A percentile compares a stretch with the other conserved stretches of the same genome.
Conservation (phyloP, 92 coral and sea anemone species). For the Paramuricea clavata region DNA sequence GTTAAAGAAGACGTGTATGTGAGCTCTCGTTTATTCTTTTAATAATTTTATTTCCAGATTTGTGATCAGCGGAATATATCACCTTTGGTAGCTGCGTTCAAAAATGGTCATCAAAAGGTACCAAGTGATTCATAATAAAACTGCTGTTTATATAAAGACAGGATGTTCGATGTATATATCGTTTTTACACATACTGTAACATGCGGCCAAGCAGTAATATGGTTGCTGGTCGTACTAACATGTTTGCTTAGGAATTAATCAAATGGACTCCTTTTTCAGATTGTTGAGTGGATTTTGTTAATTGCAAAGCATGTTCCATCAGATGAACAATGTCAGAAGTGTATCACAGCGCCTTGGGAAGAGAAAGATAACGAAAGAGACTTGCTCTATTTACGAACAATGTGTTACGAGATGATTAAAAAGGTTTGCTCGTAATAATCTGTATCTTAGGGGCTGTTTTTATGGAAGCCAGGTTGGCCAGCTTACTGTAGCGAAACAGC, state of each 20-base stretch:
- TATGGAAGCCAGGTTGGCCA: no score
- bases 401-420: conserved; percentile 92
- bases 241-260: no score
- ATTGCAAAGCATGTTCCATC: conserved; percentile 94
- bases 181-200: no score
- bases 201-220: no score
- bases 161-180: no score
- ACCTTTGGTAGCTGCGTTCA: conserved; percentile 98
- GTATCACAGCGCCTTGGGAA: conserved; percentile 96
- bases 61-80: conserved; percentile 89
- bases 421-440: conserved; percentile 72
- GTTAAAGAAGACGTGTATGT: no score
- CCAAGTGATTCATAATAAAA: background rate
- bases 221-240: no score
- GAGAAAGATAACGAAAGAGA: conserved; percentile 94
- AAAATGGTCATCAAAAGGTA: conserved; percentile 95
- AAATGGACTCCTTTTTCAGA: conserved; percentile 63
- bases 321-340: conserved; percentile 96
- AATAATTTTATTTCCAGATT: conserved; percentile 79
- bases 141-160: no score
- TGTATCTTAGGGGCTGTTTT: background rate
- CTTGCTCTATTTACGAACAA: conserved; percentile 91
- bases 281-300: conserved; percentile 89
- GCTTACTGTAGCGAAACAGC: no score
- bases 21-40: no score